Percentiles rank a stretch among this genome's conserved stretches.
Evolutionary conservation across 1,140 invertebrate species (phyloP).

Genomic region (Nixonia krombeini): DNA sequence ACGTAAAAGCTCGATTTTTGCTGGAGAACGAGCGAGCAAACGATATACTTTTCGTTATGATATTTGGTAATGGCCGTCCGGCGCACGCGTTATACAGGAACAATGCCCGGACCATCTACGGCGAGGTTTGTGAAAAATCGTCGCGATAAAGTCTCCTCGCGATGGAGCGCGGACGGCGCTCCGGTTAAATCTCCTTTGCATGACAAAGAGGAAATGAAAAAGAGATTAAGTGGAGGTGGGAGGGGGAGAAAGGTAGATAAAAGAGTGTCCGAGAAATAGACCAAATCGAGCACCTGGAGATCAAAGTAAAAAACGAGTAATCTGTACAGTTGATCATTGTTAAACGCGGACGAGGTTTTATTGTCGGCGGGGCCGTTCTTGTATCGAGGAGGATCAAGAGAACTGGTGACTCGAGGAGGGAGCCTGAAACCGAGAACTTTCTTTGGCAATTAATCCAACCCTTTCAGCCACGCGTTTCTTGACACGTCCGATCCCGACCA

Average conservation of each 20-base stretch:
- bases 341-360: not conserved
- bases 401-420: no score
- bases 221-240: slow-evolving; percentile 10
- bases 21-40: no score
- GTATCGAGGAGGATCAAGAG: no score
- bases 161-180: slow-evolving; percentile 4
- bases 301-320: slow-evolving; percentile 5
- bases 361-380: not conserved
- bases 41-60: not conserved
- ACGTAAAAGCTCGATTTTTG: no score
- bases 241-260: slow-evolving; percentile 4
- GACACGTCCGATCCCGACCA: no score
- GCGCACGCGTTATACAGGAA: not conserved
- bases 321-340: slow-evolving; percentile 4
- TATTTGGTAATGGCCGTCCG: not conserved
- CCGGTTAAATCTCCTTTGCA: slow-evolving; percentile 9
- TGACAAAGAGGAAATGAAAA: slow-evolving; percentile 17
- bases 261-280: slow-evolving; percentile 3
- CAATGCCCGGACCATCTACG: slow-evolving; percentile 9
- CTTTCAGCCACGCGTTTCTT: no score
- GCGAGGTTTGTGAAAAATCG: slow-evolving; percentile 9
- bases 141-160: slow-evolving; percentile 11
- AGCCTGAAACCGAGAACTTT: no score
- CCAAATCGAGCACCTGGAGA: not conserved
- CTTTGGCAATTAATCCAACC: no score